Conservation (phyloP, 2,888 invertebrate genomes). For the Aphidoletes aphidimyza region DNA sequence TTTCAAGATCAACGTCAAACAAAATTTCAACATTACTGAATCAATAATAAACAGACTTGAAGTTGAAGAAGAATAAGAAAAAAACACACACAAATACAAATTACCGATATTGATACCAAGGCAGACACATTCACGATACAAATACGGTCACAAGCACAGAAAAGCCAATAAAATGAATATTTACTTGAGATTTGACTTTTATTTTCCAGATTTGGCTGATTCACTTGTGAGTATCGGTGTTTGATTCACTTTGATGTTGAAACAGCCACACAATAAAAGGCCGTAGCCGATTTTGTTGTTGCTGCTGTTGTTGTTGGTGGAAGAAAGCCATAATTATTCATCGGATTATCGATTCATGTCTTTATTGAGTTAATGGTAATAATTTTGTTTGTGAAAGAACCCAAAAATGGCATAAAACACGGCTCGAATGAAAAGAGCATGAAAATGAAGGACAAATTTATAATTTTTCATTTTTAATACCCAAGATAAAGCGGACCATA, state of each 20-base stretch:
- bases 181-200: neutral
- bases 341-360: constrained; percentile 52
- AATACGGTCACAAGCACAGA: neutral
- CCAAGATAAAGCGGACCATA: neutral
- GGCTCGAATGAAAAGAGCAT: neutral
- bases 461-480: constrained; percentile 8
- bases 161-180: constrained; percentile 34
- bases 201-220: neutral
- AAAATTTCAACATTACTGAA: constrained; percentile 20
- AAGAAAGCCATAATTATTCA: constrained; percentile 51
- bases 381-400: constrained; percentile 15
- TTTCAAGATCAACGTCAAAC: constrained; percentile 41
- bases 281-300: no score
- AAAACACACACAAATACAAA: constrained; percentile 19
- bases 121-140: neutral
- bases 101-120: neutral
- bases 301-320: no score
- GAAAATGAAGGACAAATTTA: constrained; percentile 24
- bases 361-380: constrained; percentile 41
- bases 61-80: neutral
- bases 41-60: neutral
- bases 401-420: neutral
- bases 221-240: neutral
- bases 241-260: constrained; percentile 4
- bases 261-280: neutral